These are phyloP conservation scores for Toxotes chatareus DNA, from an alignment of 2,113 vertebrate genomes.

Conservation along the genomic window DNA sequence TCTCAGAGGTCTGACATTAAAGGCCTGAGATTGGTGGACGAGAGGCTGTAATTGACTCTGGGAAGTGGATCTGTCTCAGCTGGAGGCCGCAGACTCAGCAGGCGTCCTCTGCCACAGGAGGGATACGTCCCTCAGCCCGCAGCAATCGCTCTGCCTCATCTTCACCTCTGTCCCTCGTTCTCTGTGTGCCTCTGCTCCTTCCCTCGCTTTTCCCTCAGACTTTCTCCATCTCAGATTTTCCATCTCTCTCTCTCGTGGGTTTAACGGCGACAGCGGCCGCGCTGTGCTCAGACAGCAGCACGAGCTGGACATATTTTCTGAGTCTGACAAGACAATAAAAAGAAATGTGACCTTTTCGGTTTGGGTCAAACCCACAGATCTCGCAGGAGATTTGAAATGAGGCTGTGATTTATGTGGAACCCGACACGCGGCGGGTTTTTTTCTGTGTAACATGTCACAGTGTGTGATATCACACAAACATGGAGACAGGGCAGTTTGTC, in stretches of 20 bases:
- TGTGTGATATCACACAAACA: too few species aligned
- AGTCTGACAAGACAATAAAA: background rate
- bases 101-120: slow-evolving; percentile 13
- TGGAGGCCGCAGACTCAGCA: slow-evolving; percentile 23
- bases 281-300: background rate
- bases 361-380: background rate
- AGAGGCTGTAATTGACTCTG: slow-evolving; percentile 16
- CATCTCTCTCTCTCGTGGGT: background rate
- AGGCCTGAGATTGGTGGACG: slow-evolving; percentile 5
- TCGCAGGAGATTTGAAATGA: background rate
- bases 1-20: slow-evolving; percentile 7
- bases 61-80: slow-evolving; percentile 23
- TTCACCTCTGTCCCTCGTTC: background rate
- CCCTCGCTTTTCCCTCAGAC: background rate
- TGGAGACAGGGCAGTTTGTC: too few species aligned
- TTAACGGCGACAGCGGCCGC: background rate
- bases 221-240: background rate
- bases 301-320: background rate
- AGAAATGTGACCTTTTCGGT: background rate
- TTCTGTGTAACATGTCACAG: background rate
- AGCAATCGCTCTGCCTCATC: background rate
- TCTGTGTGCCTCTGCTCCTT: background rate
- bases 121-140: slow-evolving; percentile 2
- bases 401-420: too few species aligned
- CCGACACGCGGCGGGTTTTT: background rate